A percentile compares a stretch with the other conserved stretches of the same genome.
Conservation (phyloP, 2,888 invertebrate genomes). For the Himalopsyche tibetana region DNA sequence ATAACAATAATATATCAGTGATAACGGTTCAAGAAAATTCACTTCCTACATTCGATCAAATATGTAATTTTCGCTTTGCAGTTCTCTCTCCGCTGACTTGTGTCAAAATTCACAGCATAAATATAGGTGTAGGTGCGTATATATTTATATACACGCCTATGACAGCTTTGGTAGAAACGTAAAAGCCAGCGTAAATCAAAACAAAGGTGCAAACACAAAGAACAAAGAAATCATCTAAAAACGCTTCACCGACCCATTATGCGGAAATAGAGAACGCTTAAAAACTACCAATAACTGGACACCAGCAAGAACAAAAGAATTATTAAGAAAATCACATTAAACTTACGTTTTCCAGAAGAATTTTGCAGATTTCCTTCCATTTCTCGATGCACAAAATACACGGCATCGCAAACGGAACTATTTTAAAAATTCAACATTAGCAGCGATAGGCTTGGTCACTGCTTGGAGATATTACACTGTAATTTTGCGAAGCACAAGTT, state of each 20-base stretch:
- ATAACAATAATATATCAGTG: conserved; percentile 11
- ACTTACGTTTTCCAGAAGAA: conserved; percentile 59
- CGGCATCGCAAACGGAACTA: conserved; percentile 59
- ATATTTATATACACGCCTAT: conserved; percentile 53
- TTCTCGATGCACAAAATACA: conserved; percentile 61
- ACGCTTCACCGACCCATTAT: conserved; percentile 41
- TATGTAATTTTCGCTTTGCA: neutral
- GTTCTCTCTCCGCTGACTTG: conserved; percentile 33
- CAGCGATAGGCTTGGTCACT: conserved; percentile 53
- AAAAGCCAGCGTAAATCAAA: conserved; percentile 51
- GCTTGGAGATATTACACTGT: conserved; percentile 56
- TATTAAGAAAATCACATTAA: neutral
- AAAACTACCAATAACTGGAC: conserved; percentile 43
- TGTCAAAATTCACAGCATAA: conserved; percentile 40
- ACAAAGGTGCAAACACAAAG: conserved; percentile 57
- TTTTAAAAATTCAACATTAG: conserved; percentile 48
- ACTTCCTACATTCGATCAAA: conserved; percentile 19
- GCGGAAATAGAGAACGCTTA: conserved; percentile 44
- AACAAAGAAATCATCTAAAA: conserved; percentile 56
- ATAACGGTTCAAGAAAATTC: conserved; percentile 22
- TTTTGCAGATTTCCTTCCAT: conserved; percentile 60
- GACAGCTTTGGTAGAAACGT: conserved; percentile 55
- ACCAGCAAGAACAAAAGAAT: conserved; percentile 56
- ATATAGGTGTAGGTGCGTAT: conserved; percentile 44
- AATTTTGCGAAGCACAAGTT: conserved; percentile 59